These are phyloP conservation scores for Polypterus bichir DNA, from an alignment of 2,113 vertebrate genomes.

Conservation along the genomic window DNA sequence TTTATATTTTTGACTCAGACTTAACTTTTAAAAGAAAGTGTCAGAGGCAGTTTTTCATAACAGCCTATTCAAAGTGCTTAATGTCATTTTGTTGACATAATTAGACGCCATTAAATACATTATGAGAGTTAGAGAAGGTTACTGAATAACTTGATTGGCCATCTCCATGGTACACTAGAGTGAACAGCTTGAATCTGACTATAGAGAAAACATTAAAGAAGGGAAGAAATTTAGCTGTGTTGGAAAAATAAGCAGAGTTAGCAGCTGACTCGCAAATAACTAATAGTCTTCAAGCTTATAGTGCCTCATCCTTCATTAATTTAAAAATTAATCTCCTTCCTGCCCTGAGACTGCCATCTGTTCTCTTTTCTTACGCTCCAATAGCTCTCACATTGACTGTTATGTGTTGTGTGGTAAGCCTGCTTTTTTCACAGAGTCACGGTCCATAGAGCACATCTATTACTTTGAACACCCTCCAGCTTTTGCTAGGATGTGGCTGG, in stretches of 20 bases:
- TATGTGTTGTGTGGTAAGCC: neutral
- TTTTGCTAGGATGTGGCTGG: neutral
- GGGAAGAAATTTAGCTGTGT: neutral
- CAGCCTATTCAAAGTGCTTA: no score
- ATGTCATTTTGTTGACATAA: neutral
- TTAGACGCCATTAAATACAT: constrained; percentile 7
- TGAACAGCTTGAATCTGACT: constrained; percentile 5
- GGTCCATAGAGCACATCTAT: constrained; percentile 16
- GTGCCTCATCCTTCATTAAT: constrained; percentile 27
- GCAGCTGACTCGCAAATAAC: constrained; percentile 5
- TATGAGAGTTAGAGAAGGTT: neutral
- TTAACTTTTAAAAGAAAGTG: no score
- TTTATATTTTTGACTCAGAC: no score
- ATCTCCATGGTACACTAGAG: constrained; percentile 24
- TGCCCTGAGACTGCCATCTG: constrained; percentile 20
- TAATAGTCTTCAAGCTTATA: constrained; percentile 12
- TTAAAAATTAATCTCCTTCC: constrained; percentile 19
- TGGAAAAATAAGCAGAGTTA: neutral
- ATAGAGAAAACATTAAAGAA: neutral
- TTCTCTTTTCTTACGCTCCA: constrained; percentile 15
- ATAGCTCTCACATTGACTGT: constrained; percentile 9
- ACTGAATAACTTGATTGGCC: constrained; percentile 22
- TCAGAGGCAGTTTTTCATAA: no score
- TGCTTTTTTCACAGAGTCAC: constrained; percentile 4
- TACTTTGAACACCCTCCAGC: constrained; percentile 9